Evolutionary conservation across 30 jellyfish, hydroid and myxozoan species (phyloP), one percentile per base, ranked within the genome.

Genomic region (Chironex yamaguchii): DNA sequence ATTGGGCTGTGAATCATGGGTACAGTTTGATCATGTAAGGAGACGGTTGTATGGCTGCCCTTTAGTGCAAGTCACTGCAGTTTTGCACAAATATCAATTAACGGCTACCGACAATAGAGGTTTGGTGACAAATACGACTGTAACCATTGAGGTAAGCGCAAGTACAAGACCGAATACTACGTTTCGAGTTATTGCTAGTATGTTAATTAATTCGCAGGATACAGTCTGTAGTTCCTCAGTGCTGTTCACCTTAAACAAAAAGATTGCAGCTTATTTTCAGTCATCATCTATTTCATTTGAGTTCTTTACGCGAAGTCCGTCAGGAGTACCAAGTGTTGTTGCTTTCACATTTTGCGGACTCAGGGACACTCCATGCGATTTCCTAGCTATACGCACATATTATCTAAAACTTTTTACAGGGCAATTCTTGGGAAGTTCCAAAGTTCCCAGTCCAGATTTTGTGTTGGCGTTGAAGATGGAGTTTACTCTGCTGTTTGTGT

Each of bases 11-110:
- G 26, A 50, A 35, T 86, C 96, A 3, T 52, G 76, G 35, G 82
- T 86, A 48, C 90, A 86, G 36, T 67, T 29, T 36, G 36, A 67
- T 63, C 31, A 34, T 52, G 42, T 31, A 20, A 86, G 51, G 36
- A 49, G 77, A 1, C 76, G 81, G 0, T 31, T 86, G 20, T 86
- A 86, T 50, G 96, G 96, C 9, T 17, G 58, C 17, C 58, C 58
- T 42, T 42, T 42, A 17, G 17, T 17, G 17, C 13, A 42, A 9
- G 13, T 6, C 13, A 17, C 58, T 6, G 13, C 58, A 6, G 58
- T 9, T 12, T 21, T 23, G 14, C 28, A 27, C 14, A 11, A 67
- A 0, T 78, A 58, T 31, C 22, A 30, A 33, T 71, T 82, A 27
- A 29, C 35, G 70, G 67, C 67, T 28, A 36, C 64, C n/a, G 67